Percentiles rank a stretch among this genome's conserved stretches.
Evolutionary conservation across 1,140 invertebrate species (phyloP).

Genomic region (Musca domestica): DNA sequence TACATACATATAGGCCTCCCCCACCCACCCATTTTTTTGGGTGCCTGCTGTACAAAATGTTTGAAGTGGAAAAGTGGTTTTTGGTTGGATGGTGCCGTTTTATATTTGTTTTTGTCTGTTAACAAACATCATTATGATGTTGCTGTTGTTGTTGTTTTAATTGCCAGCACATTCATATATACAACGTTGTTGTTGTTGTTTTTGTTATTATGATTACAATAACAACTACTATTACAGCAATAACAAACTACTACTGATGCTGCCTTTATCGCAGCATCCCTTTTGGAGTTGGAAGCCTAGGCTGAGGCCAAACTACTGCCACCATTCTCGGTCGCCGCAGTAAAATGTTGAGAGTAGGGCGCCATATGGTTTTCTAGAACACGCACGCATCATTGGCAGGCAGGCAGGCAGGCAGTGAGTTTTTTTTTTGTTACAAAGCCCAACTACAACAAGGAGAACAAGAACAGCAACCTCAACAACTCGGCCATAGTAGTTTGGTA

Average conservation of each 20-base stretch:
- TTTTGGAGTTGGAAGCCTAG: too few relatives aligned
- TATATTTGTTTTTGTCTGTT: background rate
- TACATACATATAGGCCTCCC: background rate
- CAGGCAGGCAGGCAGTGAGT: too few relatives aligned
- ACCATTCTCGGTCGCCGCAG: too few relatives aligned
- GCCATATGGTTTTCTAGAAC: background rate
- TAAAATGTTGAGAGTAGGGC: constrained; percentile 5
- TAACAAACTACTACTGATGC: too few relatives aligned
- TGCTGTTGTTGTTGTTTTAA: background rate
- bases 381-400: background rate
- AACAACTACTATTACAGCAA: too few relatives aligned
- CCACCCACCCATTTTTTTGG: too few relatives aligned
- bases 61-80: constrained; percentile 10
- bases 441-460: too few relatives aligned
- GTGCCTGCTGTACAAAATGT: background rate
- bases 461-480: too few relatives aligned
- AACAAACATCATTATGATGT: background rate
- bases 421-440: too few relatives aligned
- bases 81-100: background rate
- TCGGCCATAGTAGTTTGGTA: too few relatives aligned
- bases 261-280: too few relatives aligned
- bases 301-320: too few relatives aligned
- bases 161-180: background rate
- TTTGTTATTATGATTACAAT: background rate
- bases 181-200: background rate